These are phyloP conservation scores for Pseudorhombus dupliciocellatus DNA, from an alignment of 2,113 vertebrate species.

Conservation along the genomic window DNA sequence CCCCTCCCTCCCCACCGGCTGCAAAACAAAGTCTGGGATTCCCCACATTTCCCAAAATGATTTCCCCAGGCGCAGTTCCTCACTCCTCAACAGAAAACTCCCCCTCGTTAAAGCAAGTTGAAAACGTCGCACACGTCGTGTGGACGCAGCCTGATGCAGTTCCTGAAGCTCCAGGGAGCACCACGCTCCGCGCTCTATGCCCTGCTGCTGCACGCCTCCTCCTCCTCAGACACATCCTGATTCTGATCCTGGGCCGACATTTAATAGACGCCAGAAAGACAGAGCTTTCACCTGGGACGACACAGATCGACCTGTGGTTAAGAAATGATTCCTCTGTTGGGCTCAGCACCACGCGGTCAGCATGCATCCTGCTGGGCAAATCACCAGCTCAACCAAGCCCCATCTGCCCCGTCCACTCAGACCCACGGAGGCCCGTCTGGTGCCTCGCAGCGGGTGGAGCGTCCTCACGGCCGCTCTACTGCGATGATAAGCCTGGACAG, in stretches of 20 bases:
- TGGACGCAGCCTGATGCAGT: no score
- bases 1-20: conserved; percentile 4
- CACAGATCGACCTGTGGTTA: neutral
- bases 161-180: no score
- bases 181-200: neutral
- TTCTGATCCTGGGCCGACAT: conserved; percentile 2
- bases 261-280: neutral
- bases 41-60: conserved; percentile 63
- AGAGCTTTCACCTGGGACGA: neutral
- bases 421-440: conserved; percentile 29
- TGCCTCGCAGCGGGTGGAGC: conserved; percentile 26
- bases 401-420: conserved; percentile 23
- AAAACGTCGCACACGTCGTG: neutral
- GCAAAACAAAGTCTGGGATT: conserved; percentile 65
- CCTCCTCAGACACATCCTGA: neutral
- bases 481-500: conserved; percentile 43
- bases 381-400: conserved; percentile 23
- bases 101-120: neutral
- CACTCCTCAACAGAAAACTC: neutral
- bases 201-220: neutral
- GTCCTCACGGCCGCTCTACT: conserved; percentile 21
- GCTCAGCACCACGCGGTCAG: conserved; percentile 10
- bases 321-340: neutral
- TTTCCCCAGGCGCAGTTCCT: conserved; percentile 48
- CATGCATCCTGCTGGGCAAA: conserved; percentile 8